phyloP scores from a whole-genome alignment of 53 echinoderm and acorn worm species.

The Crossaster papposus region DNA sequence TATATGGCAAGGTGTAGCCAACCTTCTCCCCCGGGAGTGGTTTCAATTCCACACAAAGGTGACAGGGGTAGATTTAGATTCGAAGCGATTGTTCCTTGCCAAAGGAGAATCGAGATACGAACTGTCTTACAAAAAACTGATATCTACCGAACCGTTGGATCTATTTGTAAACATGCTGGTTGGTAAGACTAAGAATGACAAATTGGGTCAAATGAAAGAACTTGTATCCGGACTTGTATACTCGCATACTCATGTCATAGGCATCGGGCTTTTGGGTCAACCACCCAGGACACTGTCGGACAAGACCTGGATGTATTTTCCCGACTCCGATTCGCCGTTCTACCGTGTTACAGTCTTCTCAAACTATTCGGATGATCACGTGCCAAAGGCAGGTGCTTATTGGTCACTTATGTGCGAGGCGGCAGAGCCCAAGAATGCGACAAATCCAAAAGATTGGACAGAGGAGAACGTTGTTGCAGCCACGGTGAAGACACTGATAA shows the following conservation, averaged over 20 bases:
- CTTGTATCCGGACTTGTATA: constrained; percentile 22
- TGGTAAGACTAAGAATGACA: not conserved
- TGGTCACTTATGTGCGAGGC: constrained; percentile 22
- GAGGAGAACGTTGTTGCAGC: constrained; percentile 1
- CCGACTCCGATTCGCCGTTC: constrained; percentile 50
- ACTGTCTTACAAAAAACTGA: constrained; percentile 11
- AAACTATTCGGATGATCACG: constrained; percentile 18
- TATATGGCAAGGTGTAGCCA: constrained; percentile 43
- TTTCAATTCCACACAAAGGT: constrained; percentile 39
- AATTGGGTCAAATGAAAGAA: not conserved
- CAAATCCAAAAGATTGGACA: not conserved
- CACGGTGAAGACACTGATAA: constrained; percentile 43
- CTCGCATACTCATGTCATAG: constrained; percentile 55
- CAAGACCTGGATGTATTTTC: constrained; percentile 27
- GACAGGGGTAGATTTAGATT: not conserved
- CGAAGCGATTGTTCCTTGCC: not conserved
- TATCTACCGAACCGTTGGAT: constrained; percentile 42
- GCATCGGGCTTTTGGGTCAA: constrained; percentile 39
- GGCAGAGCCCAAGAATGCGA: constrained; percentile 12
- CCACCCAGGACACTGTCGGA: constrained; percentile 20
- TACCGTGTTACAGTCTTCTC: constrained; percentile 44
- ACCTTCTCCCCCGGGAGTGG: constrained; percentile 26
- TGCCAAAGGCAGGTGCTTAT: constrained; percentile 9
- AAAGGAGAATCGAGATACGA: not conserved
- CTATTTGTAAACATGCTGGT: not conserved